phyloP scores from a whole-genome alignment of 1,140 invertebrate species.

The Rhopalosiphum maidis region DNA sequence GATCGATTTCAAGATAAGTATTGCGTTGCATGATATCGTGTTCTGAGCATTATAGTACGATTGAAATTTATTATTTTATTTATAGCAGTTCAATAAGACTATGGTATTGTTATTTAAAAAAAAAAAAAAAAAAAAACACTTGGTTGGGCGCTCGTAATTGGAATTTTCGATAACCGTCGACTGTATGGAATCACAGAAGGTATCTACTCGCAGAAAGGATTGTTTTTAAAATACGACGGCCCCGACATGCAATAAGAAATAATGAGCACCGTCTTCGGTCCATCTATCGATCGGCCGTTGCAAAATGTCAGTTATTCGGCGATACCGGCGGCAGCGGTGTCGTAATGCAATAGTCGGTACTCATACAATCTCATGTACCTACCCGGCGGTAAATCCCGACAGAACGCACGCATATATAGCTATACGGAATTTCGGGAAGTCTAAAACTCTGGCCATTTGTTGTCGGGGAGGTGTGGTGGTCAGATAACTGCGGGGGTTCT shows the following conservation, averaged over 20 bases:
- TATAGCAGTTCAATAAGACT: not conserved
- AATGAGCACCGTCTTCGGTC: not conserved
- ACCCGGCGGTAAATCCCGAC: not conserved
- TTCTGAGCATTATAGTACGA: not conserved
- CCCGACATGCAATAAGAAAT: not conserved
- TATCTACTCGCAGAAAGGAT: not conserved
- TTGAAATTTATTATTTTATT: constrained; percentile 1
- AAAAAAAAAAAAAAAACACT: not conserved
- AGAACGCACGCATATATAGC: not conserved
- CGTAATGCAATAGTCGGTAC: not conserved
- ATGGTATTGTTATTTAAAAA: not conserved
- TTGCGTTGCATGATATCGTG: not conserved
- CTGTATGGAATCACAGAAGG: not conserved
- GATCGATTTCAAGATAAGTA: not conserved
- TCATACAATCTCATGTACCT: not conserved
- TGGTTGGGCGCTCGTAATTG: not conserved
- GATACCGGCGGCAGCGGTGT: not conserved
- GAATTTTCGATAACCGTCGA: not conserved
- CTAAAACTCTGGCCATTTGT: not conserved
- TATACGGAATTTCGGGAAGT: not conserved
- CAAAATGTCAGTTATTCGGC: not conserved
- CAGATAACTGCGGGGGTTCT: not conserved
- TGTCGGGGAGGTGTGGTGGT: not conserved
- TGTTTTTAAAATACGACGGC: not conserved
- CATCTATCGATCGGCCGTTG: not conserved